Percentiles rank a stretch among this genome's conserved stretches.
Evolutionary conservation across 2,888 invertebrate species (phyloP).

Genomic region (Apamea crenata): DNA sequence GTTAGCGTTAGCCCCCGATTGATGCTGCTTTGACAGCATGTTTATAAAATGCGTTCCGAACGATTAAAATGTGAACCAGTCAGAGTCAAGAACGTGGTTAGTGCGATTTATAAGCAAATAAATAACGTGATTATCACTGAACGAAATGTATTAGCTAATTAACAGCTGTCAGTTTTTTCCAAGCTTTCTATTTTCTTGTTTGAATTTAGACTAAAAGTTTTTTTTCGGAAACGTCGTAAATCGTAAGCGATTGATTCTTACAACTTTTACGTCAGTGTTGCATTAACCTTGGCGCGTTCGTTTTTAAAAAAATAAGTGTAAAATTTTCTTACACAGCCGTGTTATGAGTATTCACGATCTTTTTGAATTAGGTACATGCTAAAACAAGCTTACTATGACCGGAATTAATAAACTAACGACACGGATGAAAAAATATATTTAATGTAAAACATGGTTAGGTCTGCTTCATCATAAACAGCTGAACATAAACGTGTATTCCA

Average conservation of each 20-base stretch:
- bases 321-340: not conserved
- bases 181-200: slow-evolving; percentile 12
- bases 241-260: slow-evolving; percentile 44
- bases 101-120: slow-evolving; percentile 39
- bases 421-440: slow-evolving; percentile 8
- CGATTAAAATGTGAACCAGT: slow-evolving; percentile 71
- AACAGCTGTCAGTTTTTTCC: slow-evolving; percentile 18
- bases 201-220: slow-evolving; percentile 21
- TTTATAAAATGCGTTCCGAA: slow-evolving; percentile 75
- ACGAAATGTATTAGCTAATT: slow-evolving; percentile 20
- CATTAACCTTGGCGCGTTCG: not conserved
- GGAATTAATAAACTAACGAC: slow-evolving; percentile 7
- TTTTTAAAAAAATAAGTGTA: not conserved
- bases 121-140: slow-evolving; percentile 45
- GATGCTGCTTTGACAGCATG: slow-evolving; percentile 80
- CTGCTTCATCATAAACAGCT: slow-evolving; percentile 3
- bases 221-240: slow-evolving; percentile 33
- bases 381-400: slow-evolving; percentile 12
- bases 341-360: not conserved
- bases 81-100: slow-evolving; percentile 63
- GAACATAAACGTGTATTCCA: slow-evolving; percentile 25
- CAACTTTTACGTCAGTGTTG: slow-evolving; percentile 20
- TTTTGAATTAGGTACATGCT: not conserved
- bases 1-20: slow-evolving; percentile 74
- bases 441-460: not conserved